Conservation (phyloP, 2,888 invertebrate species). For the Hoplodrina ambigua region DNA sequence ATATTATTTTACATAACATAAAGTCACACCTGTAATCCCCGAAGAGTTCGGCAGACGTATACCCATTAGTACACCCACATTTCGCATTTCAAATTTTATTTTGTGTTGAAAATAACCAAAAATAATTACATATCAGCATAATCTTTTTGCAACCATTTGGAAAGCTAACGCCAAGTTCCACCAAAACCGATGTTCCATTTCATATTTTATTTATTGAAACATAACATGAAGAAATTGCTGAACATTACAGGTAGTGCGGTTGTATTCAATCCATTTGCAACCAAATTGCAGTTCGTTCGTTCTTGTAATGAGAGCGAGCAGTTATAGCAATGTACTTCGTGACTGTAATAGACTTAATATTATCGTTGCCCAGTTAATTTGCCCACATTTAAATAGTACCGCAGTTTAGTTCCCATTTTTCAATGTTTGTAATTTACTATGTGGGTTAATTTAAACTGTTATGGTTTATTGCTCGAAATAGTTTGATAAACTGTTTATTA, state of each 20-base stretch:
- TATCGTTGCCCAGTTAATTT: constrained; percentile 74
- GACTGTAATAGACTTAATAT: constrained; percentile 80
- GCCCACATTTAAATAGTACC: constrained; percentile 57
- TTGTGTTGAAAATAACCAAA: not conserved
- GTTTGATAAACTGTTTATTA: constrained; percentile 27
- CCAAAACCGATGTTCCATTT: constrained; percentile 28
- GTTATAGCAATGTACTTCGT: constrained; percentile 78
- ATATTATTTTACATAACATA: no score
- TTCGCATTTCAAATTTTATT: no score
- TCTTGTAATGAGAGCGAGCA: constrained; percentile 79
- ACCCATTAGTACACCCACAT: no score
- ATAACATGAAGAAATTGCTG: constrained; percentile 80
- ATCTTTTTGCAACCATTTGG: not conserved
- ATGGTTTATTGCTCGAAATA: constrained; percentile 46
- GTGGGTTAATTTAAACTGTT: constrained; percentile 51
- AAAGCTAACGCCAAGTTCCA: constrained; percentile 14
- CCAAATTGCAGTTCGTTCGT: constrained; percentile 83
- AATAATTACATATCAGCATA: not conserved
- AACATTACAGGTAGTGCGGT: constrained; percentile 66
- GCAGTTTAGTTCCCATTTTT: constrained; percentile 49
- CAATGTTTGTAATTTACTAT: constrained; percentile 56
- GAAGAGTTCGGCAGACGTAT: no score
- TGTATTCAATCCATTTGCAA: constrained; percentile 80
- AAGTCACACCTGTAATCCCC: no score
- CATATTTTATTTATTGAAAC: constrained; percentile 68